Evolutionary conservation across 2,113 vertebrate species (phyloP).

Genomic region (Agapornis roseicollis): DNA sequence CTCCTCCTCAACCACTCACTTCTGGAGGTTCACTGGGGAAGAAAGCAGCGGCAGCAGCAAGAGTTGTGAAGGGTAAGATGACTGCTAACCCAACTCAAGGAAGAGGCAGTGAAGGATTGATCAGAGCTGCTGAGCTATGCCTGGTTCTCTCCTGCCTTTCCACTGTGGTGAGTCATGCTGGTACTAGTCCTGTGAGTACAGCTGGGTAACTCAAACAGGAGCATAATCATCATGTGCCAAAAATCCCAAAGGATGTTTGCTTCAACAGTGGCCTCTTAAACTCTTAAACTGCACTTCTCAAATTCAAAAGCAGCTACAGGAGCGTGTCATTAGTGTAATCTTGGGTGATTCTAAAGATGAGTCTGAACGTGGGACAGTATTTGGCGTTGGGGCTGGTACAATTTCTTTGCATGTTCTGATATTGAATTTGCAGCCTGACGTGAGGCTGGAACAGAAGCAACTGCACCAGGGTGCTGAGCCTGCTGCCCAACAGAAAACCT

Average conservation of each 20-base stretch:
- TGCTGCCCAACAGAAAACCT: not conserved
- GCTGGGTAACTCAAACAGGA: not conserved
- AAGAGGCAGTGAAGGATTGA: not conserved
- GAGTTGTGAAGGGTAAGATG: not conserved
- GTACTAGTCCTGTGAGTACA: not conserved
- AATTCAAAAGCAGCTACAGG: not conserved
- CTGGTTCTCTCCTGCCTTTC: not conserved
- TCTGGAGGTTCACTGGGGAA: not conserved
- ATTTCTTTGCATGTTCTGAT: not conserved
- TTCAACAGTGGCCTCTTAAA: not conserved
- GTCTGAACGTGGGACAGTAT: fast-evolving
- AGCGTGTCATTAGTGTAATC: not conserved
- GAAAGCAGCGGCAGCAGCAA: not conserved
- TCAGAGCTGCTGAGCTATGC: not conserved
- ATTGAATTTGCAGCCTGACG: not conserved
- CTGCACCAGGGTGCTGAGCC: not conserved
- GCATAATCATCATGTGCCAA: not conserved
- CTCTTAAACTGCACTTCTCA: not conserved
- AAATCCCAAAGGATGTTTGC: not conserved
- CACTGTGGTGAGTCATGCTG: fast-evolving
- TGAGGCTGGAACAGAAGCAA: not conserved
- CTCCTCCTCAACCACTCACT: not conserved
- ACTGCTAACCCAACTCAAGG: not conserved
- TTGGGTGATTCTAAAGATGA: not conserved
- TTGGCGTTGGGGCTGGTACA: fast-evolving